Evolutionary conservation across 2,113 vertebrate genomes (phyloP), one percentile per base, ranked within the genome.

Genomic region (Eptesicus fuscus): DNA sequence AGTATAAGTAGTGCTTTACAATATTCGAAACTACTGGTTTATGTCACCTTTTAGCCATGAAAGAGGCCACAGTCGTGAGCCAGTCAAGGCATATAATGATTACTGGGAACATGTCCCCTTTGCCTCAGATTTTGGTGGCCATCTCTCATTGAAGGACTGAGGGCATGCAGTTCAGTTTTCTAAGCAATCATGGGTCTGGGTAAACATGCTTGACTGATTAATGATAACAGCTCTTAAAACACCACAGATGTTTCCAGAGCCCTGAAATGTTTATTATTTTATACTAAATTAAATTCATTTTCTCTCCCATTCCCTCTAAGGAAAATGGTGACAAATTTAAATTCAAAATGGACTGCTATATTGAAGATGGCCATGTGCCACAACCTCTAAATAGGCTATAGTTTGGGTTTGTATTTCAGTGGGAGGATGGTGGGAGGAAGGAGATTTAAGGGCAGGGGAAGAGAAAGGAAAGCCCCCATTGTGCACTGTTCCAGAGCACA

Each of bases 201-300:
- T 97, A 97, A 97, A 97, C 97, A 97, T 40, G 93, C 95, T 97
- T 95, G 93, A 97, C 97, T 97, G 97, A 97, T 97, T 96, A 97
- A 97, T 97, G 97, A 97, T 97, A 97, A 97, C 97, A 95, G 96
- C 93, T 96, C 95, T 96, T 96, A 97, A 97, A 97, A 95, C 95
- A 97, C 95, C 94, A 88, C 97, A 97, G 95, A 97, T 90, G 37
- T 97, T 97, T 89, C 96, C 95, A 97, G 96, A 0, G 67, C 96
- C 97, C 96, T 95, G 95, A 89, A 96, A 88, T 97, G 97, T 97
- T 97, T 97, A 96, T 97, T 97, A 97, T 97, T 96, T 97, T 93
- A 97, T 97, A 96, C 96, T 96, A 97, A 97, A 97, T 97, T 97
- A 96, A 97, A 97, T 97, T 97, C 97, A 97, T 97, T 97, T 97